A percentile compares a stretch with the other conserved stretches of the same genome.
Evolutionary conservation across 2,113 vertebrate species (phyloP).

Genomic region (Ranitomeya imitator): DNA sequence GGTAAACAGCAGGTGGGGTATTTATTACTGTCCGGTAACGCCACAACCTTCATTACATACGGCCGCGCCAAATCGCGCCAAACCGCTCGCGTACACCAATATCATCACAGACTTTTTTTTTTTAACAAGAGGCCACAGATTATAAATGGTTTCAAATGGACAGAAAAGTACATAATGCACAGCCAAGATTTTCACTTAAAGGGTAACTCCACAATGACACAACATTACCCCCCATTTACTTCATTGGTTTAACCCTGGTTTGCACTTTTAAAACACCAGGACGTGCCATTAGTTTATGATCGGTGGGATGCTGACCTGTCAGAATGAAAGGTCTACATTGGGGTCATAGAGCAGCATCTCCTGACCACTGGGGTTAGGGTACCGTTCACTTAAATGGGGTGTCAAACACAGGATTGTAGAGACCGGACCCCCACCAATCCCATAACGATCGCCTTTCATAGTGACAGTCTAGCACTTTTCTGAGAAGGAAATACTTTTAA

Average conservation of each 20-base stretch:
- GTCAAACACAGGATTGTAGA: no score
- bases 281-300: no score
- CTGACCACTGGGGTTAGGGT: no score
- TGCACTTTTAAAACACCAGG: not conserved
- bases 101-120: not conserved
- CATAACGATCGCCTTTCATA: no score
- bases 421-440: no score
- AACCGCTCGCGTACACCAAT: not conserved
- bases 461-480: no score
- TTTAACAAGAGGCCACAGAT: not conserved
- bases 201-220: not conserved
- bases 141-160: not conserved
- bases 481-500: no score
- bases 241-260: not conserved
- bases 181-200: not conserved
- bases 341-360: no score
- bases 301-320: no score
- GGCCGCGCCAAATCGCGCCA: not conserved
- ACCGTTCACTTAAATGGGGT: no score
- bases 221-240: not conserved
- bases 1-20: slow-evolving; percentile 42
- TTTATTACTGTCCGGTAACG: slow-evolving; percentile 8
- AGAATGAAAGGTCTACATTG: no score
- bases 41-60: not conserved
- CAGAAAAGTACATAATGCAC: not conserved